Percentiles rank a stretch among this genome's conserved stretches.
phyloP scores from a whole-genome alignment of 2,113 vertebrate genomes.

The Strix uralensis region DNA sequence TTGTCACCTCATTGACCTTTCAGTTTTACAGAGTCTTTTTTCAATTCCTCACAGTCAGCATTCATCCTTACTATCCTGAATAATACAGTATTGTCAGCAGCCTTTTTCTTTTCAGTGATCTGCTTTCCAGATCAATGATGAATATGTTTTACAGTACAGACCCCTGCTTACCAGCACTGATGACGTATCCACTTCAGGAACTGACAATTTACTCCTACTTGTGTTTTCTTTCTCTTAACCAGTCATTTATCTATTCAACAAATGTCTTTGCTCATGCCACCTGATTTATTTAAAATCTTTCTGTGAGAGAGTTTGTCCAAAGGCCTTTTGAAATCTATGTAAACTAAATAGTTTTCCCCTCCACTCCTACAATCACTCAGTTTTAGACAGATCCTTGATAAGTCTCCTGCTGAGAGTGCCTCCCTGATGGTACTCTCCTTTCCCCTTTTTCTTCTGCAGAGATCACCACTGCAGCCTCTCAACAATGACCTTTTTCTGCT shows the following conservation, averaged over 20 bases:
- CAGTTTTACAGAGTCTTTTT: background rate
- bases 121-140: background rate
- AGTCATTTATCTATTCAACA: background rate
- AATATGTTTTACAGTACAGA: background rate
- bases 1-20: background rate
- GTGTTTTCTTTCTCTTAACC: background rate
- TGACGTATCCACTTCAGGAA: background rate
- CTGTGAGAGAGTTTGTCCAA: background rate
- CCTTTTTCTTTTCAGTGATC: background rate
- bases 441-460: background rate
- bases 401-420: background rate
- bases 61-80: background rate
- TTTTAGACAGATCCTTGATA: background rate
- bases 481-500: background rate
- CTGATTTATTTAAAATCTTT: conserved; percentile 47
- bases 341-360: background rate
- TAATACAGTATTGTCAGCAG: background rate
- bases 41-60: background rate
- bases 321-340: background rate
- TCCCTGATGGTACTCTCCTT: background rate
- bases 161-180: background rate
- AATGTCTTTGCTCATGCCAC: background rate
- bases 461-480: background rate
- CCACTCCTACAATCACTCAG: background rate
- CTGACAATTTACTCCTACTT: background rate